Evolutionary conservation across 1,140 invertebrate genomes (phyloP), one percentile per base, ranked within the genome.

Genomic region (Zaprionus kolodkinae): DNA sequence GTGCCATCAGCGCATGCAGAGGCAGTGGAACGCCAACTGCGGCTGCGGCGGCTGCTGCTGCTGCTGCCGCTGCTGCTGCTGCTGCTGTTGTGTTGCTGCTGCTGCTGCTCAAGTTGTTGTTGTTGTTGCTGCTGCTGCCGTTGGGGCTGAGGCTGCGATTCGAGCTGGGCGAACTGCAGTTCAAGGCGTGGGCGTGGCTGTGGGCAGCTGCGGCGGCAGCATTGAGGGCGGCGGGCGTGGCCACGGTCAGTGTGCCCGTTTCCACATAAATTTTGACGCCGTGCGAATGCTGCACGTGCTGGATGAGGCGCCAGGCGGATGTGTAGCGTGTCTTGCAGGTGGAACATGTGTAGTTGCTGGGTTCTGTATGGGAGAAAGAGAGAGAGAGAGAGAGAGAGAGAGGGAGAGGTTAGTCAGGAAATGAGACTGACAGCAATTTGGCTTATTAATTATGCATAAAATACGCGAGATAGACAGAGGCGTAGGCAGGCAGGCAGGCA

Each of bases 211-310:
- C 65, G 0, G 81, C 84, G 0, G 84, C 84, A 0, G 83, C 83
- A 7, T 89, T 89, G 9, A 89, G 72, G 27, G 85, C 67, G 38
- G 85, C 85, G 33, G 85, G 85, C 9, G 85, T 89, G 78, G 86
- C 85, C 62, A 89, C 85, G 1, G 86, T 89, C 7, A 89, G 6
- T 1, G 84, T 88, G 65, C 76, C 68, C n/a, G 81, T 35, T 63
- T 97, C 96, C 30, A 96, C 95, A 93, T 98, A 99, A 78, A 99
- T 97, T 92, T 98, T 97, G 69, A 99, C 96, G 17, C 98, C 98
- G 92, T 99, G 98, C 55, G 96, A 95, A 77, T 96, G 96, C 93
- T 99, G 98, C 15, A 97, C 98, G 92, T 99, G 98, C 92, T 99
- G 98, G 11, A 99, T 95, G 72, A 99, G 94, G 52, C 96, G 95